Base-by-base conservation (phyloP, 2,113 vertebrate species). In the Chlamydotis undulata region DNA sequence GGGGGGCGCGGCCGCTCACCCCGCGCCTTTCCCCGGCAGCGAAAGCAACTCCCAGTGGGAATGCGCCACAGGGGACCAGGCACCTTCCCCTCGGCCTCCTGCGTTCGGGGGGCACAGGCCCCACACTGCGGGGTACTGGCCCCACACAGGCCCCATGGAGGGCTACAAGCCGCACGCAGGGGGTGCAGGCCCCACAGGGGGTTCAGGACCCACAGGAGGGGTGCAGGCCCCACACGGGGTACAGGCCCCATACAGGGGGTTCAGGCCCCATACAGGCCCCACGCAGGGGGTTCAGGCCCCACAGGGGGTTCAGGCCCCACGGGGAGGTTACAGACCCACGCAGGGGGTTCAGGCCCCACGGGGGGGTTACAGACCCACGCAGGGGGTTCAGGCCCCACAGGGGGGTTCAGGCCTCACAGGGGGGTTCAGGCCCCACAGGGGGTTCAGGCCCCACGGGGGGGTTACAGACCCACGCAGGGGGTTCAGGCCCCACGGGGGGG, bases 1-100 rank as follows among this genome's bases (percentile, higher is more conserved):
- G 1, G 29, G 8, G 26, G 4, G 43, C 2, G 8, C 22, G 56
- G 47, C n/a, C 1, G 2, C 56, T 43, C 14, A 52, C 12, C 41
- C 60, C 1, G 10, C 0, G 5, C 28, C 15, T 11, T 55, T 24
- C 43, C 37, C 22, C 5, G 12, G 12, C 5, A 1, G 12, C 2
- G 22, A 26, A 31, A 23, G 26, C 7, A 18, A 29, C 18, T 33
- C 33, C 55, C 33, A 16, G 23, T 0, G 9, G 47, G 60, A 83
- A 45, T 7, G 1, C 4, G 47, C 37, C 16, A 22, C 9, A 0
- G 29, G 39, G 47, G 33, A 24, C 12, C 7, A 0, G 24, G 43
- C 9, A 12, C 26, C 23, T 13, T 33, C 57, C 57, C 65, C 22
- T 8, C 2, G 1, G 31, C 19, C 24, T 10, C 16, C 35, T 15